phyloP scores from a whole-genome alignment of 1,140 invertebrate genomes.

The Lucilia cuprina region DNA sequence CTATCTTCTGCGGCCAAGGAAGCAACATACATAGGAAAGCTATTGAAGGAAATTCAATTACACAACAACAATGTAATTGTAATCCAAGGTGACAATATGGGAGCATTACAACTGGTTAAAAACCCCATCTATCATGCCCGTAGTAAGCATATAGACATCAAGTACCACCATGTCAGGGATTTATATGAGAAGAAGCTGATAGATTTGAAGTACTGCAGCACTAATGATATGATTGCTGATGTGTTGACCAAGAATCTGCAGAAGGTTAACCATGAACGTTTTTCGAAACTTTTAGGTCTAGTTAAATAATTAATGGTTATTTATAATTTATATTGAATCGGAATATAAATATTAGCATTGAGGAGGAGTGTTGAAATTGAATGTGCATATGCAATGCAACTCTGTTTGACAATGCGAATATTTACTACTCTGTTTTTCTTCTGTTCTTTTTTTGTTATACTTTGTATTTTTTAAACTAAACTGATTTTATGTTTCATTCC shows the following conservation, averaged over 20 bases:
- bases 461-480: too few relatives aligned
- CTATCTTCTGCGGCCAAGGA: constrained; percentile 48
- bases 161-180: constrained; percentile 50
- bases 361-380: neutral
- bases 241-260: constrained; percentile 44
- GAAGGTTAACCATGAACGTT: constrained; percentile 26
- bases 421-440: too few relatives aligned
- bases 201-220: constrained; percentile 40
- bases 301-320: neutral
- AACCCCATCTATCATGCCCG: constrained; percentile 47
- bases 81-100: constrained; percentile 43
- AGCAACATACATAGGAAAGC: constrained; percentile 45
- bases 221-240: constrained; percentile 36
- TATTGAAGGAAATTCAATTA: constrained; percentile 38
- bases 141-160: constrained; percentile 54
- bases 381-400: too few relatives aligned
- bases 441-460: too few relatives aligned
- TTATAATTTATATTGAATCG: neutral
- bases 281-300: constrained; percentile 20
- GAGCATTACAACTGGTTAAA: constrained; percentile 44
- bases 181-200: constrained; percentile 38
- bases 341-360: neutral
- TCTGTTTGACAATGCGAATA: too few relatives aligned
- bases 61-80: neutral
- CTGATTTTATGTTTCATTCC: too few relatives aligned